phyloP scores from a whole-genome alignment of 2,113 vertebrate species.

The Tringa solitaria region DNA sequence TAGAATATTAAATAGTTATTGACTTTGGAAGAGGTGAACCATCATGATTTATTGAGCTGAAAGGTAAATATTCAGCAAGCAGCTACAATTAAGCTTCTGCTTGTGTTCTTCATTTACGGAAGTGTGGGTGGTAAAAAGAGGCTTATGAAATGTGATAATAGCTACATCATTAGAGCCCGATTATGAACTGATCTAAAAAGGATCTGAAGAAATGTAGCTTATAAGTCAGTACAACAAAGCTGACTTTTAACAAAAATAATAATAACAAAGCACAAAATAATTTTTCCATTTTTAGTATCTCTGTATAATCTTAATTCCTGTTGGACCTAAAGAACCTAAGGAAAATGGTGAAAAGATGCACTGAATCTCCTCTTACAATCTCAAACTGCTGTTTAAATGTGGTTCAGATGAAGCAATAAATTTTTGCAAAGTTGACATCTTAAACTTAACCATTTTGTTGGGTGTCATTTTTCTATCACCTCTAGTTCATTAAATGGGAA shows the following conservation, averaged over 20 bases:
- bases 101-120: slow-evolving; percentile 18
- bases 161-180: not conserved
- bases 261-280: not conserved
- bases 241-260: not conserved
- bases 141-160: not conserved
- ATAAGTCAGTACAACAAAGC: not conserved
- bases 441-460: not conserved
- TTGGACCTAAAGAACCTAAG: not conserved
- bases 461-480: not conserved
- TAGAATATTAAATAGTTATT: slow-evolving; percentile 58
- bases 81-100: not conserved
- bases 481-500: not conserved
- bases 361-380: not conserved
- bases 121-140: not conserved
- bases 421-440: not conserved
- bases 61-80: slow-evolving; percentile 45
- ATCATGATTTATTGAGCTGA: slow-evolving; percentile 41
- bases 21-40: slow-evolving; percentile 45
- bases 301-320: not conserved
- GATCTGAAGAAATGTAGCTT: not conserved
- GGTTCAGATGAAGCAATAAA: not conserved
- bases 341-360: not conserved
- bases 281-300: not conserved
- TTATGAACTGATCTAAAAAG: not conserved
- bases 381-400: not conserved